Evolutionary conservation across 2,797 vertebrate species (phyloP).

Genomic region (Sternotherus odoratus): DNA sequence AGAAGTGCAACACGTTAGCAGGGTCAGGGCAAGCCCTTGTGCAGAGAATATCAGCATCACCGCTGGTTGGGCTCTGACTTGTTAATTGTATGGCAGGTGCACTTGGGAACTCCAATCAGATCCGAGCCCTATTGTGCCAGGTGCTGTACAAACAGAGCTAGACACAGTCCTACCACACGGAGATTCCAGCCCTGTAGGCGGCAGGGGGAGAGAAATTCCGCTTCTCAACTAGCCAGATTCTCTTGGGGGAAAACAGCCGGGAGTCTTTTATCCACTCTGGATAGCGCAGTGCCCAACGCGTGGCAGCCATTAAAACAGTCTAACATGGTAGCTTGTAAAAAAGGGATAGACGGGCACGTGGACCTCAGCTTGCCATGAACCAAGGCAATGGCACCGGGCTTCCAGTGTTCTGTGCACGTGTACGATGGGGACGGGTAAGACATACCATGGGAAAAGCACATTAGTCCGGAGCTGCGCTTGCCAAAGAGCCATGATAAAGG

Average conservation of each 20-base stretch:
- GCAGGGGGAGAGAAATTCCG: neutral
- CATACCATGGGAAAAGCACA: neutral
- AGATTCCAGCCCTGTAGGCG: too few species aligned
- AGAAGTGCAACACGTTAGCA: neutral
- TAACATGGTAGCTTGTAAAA: neutral
- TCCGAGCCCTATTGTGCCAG: neutral
- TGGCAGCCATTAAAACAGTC: neutral
- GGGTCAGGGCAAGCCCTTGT: neutral
- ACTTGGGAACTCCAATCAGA: neutral
- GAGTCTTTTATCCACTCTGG: neutral
- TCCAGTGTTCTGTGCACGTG: too few species aligned
- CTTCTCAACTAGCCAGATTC: neutral
- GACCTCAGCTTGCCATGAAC: neutral
- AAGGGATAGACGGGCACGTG: neutral
- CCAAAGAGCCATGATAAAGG: neutral
- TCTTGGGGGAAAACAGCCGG: neutral
- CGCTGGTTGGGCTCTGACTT: neutral
- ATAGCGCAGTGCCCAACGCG: neutral
- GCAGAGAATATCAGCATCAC: neutral
- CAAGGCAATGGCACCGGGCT: neutral
- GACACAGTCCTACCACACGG: too few species aligned
- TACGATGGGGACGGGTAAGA: neutral
- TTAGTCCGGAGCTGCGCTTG: neutral
- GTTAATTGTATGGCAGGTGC: neutral
- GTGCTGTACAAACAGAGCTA: too few species aligned